Evolutionary conservation across 1,140 invertebrate genomes (phyloP).

Genomic region (Magallana ariakensis): DNA sequence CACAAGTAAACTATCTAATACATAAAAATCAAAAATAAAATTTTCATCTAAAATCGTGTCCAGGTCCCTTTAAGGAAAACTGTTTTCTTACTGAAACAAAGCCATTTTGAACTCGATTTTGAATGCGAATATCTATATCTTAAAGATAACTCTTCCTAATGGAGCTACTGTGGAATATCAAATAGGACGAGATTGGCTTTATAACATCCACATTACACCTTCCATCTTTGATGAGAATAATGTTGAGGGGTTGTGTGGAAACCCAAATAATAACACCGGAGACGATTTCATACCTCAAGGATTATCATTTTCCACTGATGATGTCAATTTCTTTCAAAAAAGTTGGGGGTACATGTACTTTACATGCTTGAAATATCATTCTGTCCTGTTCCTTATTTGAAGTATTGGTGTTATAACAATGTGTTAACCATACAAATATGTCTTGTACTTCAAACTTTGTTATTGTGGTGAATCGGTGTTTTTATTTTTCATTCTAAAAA

Average conservation of each 20-base stretch:
- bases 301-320: not conserved
- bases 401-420: too few species aligned
- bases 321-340: not conserved
- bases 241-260: not conserved
- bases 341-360: slow-evolving; percentile 1
- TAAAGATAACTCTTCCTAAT: not conserved
- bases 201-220: slow-evolving; percentile 7
- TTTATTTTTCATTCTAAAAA: not conserved
- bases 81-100: too few species aligned
- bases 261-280: not conserved
- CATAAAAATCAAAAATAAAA: too few species aligned
- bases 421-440: not conserved
- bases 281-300: not conserved
- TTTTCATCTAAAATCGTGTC: too few species aligned
- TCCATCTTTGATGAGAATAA: slow-evolving; percentile 11
- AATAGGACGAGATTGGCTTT: not conserved
- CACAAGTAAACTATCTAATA: too few species aligned
- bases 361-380: not conserved
- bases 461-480: too few species aligned
- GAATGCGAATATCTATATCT: too few species aligned
- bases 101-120: too few species aligned
- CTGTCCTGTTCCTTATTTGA: too few species aligned
- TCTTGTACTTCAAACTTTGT: not conserved
- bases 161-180: not conserved
- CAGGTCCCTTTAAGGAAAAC: too few species aligned